Conservation (phyloP, 92 coral and sea anemone genomes). For the Isaurus tuberculatus region DNA sequence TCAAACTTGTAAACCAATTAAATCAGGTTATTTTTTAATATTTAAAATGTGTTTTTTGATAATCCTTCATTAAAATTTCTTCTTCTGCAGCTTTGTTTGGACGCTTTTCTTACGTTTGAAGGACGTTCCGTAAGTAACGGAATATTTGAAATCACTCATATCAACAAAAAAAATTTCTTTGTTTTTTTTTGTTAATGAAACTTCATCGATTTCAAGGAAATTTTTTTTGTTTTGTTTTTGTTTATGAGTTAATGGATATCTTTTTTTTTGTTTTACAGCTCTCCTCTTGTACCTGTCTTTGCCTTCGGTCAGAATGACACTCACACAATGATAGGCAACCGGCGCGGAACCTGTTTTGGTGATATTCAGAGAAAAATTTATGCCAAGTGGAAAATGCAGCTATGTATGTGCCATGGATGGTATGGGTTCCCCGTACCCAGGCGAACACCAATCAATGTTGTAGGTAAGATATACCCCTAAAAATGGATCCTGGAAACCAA, state of each 20-base stretch:
- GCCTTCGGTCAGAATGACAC: slow-evolving; percentile 89
- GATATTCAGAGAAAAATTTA: slow-evolving; percentile 53
- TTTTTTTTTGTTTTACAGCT: slow-evolving; percentile 44
- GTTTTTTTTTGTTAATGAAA: no score
- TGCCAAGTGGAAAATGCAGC: slow-evolving; percentile 49
- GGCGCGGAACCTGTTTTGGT: slow-evolving; percentile 61
- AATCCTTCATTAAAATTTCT: no score
- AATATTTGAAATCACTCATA: no score
- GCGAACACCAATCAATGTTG: slow-evolving; percentile 54
- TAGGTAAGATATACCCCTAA: slow-evolving; percentile 29
- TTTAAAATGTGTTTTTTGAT: no score
- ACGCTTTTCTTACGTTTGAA: no score
- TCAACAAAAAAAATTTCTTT: no score
- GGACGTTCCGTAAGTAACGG: no score
- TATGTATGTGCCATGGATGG: slow-evolving; percentile 9
- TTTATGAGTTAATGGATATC: not conserved
- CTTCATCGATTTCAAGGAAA: no score
- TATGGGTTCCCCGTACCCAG: slow-evolving; percentile 54
- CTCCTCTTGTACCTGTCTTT: slow-evolving; percentile 89
- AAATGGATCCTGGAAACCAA: no score
- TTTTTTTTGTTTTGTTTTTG: not conserved
- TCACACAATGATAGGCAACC: slow-evolving; percentile 48
- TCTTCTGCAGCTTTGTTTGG: no score
- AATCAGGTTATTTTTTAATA: no score
- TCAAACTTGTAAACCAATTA: no score